Percentiles rank a stretch among this genome's conserved stretches.
Conservation (phyloP, 2,797 vertebrate species). For the Orestias chungarensis region DNA sequence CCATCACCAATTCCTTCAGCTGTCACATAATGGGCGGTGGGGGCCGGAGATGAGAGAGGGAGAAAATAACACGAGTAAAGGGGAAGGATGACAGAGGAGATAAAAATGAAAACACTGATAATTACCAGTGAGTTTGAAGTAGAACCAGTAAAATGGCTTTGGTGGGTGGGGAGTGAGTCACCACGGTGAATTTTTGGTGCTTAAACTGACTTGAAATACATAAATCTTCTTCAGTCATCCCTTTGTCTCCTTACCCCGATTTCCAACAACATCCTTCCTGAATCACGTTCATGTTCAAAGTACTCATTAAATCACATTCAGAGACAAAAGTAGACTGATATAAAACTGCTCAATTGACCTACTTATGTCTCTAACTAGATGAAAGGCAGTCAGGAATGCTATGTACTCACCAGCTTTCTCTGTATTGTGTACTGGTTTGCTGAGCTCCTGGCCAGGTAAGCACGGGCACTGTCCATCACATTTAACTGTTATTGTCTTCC, state of each 20-base stretch:
- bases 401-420: constrained; percentile 87
- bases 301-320: constrained; percentile 5
- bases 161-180: constrained; percentile 9
- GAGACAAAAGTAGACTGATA: neutral
- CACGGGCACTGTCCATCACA: constrained; percentile 95
- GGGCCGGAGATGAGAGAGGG: constrained; percentile 17
- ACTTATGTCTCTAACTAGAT: neutral
- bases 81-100: constrained; percentile 42
- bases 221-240: constrained; percentile 17
- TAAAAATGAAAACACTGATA: constrained; percentile 55
- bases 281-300: neutral
- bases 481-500: constrained; percentile 84
- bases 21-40: constrained; percentile 37
- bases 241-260: neutral
- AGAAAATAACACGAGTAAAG: constrained; percentile 48
- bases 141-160: constrained; percentile 39
- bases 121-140: constrained; percentile 51
- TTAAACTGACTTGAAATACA: constrained; percentile 25
- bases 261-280: neutral
- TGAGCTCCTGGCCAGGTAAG: constrained; percentile 82
- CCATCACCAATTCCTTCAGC: constrained; percentile 63
- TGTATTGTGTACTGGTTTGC: constrained; percentile 73
- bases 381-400: neutral
- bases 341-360: neutral
- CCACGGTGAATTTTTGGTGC: constrained; percentile 22